Evolutionary conservation across 2,113 vertebrate species (phyloP).

Genomic region (Menidia beryllina): DNA sequence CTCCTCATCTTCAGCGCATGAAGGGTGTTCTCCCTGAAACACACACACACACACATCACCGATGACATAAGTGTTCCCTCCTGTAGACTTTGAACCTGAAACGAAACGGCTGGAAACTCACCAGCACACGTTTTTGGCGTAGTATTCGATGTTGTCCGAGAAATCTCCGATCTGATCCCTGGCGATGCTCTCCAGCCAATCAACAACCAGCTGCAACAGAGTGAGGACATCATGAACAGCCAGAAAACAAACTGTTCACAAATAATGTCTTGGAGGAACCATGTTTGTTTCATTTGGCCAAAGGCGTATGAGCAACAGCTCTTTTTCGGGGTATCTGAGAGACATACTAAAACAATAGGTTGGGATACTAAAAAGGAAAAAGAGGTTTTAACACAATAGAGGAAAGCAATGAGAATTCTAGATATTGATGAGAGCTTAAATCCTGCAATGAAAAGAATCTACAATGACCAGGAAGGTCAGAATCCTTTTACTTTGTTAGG

Average conservation of each 20-base stretch:
- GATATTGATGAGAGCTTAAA: no score
- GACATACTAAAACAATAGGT: no score
- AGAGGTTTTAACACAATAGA: no score
- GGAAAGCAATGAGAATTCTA: no score
- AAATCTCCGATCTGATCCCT: constrained; percentile 97
- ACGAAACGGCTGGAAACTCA: constrained; percentile 74
- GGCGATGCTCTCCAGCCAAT: constrained; percentile 97
- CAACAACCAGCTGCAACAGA: constrained; percentile 90
- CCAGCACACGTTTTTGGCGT: constrained; percentile 98
- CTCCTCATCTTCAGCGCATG: constrained; percentile 89
- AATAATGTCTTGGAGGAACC: no score
- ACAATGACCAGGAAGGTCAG: no score
- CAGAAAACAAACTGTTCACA: neutral
- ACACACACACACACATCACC: constrained; percentile 33
- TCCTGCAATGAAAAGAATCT: no score
- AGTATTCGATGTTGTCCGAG: constrained; percentile 97
- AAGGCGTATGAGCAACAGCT: no score
- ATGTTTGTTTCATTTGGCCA: no score
- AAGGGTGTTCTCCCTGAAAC: constrained; percentile 94
- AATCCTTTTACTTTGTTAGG: no score
- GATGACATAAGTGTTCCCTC: neutral
- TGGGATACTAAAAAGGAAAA: no score
- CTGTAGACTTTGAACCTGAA: neutral
- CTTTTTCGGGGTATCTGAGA: no score
- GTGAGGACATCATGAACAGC: constrained; percentile 54